These are phyloP conservation scores for Gastrophryne carolinensis DNA, from an alignment of 2,797 vertebrate species.

Conservation along the genomic window DNA sequence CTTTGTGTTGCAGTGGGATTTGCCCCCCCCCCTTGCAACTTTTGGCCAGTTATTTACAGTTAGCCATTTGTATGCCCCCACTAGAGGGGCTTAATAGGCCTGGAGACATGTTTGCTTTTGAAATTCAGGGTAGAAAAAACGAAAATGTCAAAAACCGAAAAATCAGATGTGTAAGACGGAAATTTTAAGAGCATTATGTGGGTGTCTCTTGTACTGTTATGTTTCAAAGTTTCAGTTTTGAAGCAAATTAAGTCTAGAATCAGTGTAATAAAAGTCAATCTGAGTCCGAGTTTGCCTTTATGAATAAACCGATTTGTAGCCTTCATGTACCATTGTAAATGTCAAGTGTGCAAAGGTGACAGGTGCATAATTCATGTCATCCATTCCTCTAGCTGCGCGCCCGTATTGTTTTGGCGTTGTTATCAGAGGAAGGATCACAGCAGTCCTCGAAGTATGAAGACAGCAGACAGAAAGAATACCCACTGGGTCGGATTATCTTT, in stretches of 20 bases:
- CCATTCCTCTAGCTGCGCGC: conserved; percentile 16
- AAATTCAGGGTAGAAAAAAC: too few species aligned
- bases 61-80: too few species aligned
- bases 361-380: conserved; percentile 41
- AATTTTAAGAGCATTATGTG: neutral
- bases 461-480: conserved; percentile 38
- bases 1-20: too few species aligned
- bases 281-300: neutral
- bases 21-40: too few species aligned
- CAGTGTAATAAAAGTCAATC: too few species aligned
- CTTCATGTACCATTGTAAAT: conserved; percentile 14
- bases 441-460: conserved; percentile 16
- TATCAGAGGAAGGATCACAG: conserved; percentile 36
- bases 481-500: conserved; percentile 41
- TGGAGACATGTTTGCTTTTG: too few species aligned
- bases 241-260: too few species aligned
- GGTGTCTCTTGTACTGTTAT: neutral
- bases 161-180: neutral
- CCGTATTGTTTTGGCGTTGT: conserved; percentile 31
- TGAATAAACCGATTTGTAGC: neutral
- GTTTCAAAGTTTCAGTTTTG: too few species aligned
- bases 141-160: neutral
- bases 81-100: too few species aligned
- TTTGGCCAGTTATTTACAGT: too few species aligned
- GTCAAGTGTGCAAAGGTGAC: conserved; percentile 30